Evolutionary conservation across 2,797 vertebrate species (phyloP).

Genomic region (Pogonophryne albipinna): DNA sequence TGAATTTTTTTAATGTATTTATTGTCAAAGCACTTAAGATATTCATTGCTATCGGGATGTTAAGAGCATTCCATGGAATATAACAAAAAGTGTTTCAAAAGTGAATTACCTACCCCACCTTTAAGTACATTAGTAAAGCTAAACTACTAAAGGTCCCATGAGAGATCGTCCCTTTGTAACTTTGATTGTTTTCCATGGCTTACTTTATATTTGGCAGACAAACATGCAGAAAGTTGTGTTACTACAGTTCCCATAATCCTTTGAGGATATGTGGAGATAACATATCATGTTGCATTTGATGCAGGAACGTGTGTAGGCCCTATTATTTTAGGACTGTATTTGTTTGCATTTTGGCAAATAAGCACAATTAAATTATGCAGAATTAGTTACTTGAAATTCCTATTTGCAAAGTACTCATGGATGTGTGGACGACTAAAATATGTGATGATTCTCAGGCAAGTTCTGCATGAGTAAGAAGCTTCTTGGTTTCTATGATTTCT

Average conservation of each 20-base stretch:
- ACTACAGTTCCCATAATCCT: not conserved
- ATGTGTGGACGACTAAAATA: not conserved
- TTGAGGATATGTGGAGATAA: not conserved
- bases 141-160: too few species aligned
- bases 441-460: not conserved
- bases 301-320: not conserved
- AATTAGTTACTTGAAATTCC: not conserved
- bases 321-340: not conserved
- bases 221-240: not conserved
- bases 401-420: not conserved
- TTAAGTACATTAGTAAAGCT: not conserved
- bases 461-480: not conserved
- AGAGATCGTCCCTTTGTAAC: too few species aligned
- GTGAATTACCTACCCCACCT: too few species aligned
- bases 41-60: too few species aligned
- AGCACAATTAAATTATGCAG: not conserved
- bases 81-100: too few species aligned
- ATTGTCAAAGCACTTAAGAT: too few species aligned
- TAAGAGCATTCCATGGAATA: too few species aligned
- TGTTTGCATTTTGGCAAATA: not conserved
- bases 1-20: too few species aligned
- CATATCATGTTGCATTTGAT: not conserved
- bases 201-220: not conserved
- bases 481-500: not conserved
- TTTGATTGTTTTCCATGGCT: not conserved